Evolutionary conservation across 2,797 vertebrate species (phyloP).

Genomic region (Simalia tracyae): DNA sequence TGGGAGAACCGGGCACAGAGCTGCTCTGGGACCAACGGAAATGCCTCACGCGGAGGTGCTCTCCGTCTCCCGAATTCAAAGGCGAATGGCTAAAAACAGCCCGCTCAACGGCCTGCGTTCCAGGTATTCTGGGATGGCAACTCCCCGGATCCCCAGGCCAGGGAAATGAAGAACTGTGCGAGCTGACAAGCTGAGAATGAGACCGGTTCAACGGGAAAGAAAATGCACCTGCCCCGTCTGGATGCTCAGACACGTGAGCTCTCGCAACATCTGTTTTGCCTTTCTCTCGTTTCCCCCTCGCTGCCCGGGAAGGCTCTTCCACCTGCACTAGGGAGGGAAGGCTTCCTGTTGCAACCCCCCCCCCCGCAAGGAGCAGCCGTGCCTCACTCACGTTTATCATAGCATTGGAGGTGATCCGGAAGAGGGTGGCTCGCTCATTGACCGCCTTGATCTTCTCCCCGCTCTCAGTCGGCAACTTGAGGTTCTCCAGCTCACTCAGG

Average conservation of each 20-base stretch:
- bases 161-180: no score
- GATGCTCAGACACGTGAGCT: not conserved
- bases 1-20: no score
- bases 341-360: not conserved
- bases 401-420: conserved; percentile 99
- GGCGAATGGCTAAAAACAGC: no score
- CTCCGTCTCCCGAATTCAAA: no score
- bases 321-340: not conserved
- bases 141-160: no score
- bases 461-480: conserved; percentile 85
- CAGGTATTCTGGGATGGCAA: no score
- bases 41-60: no score
- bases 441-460: conserved; percentile 94
- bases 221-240: not conserved
- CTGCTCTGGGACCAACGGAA: no score
- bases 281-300: not conserved
- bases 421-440: conserved; percentile 94
- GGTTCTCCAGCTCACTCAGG: conserved; percentile 90
- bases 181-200: not conserved
- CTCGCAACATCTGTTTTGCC: not conserved
- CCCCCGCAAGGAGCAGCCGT: fast-evolving
- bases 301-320: not conserved
- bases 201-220: not conserved
- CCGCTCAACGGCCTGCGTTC: no score
- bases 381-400: conserved; percentile 93